These are phyloP conservation scores for Drosophila kikkawai DNA, from an alignment of 1,140 invertebrate genomes.

Conservation along the genomic window DNA sequence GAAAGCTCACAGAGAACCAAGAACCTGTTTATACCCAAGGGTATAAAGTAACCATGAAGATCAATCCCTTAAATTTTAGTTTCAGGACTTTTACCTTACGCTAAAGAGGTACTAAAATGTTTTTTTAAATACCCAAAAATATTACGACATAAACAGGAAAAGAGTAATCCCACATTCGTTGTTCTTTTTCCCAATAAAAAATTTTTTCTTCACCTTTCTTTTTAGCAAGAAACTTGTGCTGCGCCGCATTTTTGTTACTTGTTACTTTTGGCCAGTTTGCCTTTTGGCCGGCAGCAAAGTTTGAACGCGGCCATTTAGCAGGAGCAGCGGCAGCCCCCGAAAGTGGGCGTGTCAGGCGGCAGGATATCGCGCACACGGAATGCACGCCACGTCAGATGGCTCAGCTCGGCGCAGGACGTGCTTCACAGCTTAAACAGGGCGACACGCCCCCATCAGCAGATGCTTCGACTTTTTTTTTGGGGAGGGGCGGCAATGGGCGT, in stretches of 20 bases:
- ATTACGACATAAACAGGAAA: neutral
- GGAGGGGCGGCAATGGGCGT: conserved; percentile 4
- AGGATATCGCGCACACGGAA: conserved; percentile 22
- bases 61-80: neutral
- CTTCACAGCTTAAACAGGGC: conserved; percentile 52
- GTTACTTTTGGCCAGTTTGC: conserved; percentile 41
- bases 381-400: conserved; percentile 44
- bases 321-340: neutral
- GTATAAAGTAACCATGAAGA: neutral
- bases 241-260: conserved; percentile 44
- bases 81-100: neutral
- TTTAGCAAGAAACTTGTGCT: conserved; percentile 26
- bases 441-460: conserved; percentile 2
- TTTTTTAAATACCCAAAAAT: neutral
- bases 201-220: neutral
- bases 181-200: neutral
- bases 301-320: conserved; percentile 38
- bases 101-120: neutral
- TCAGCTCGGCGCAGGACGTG: conserved; percentile 41
- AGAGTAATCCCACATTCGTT: neutral
- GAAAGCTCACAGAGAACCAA: neutral
- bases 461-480: neutral
- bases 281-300: conserved; percentile 40
- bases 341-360: neutral
- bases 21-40: neutral